Percentiles rank a stretch among this genome's conserved stretches.
Conservation (phyloP, 92 coral and sea anemone genomes). For the Paramuricea clavata region DNA sequence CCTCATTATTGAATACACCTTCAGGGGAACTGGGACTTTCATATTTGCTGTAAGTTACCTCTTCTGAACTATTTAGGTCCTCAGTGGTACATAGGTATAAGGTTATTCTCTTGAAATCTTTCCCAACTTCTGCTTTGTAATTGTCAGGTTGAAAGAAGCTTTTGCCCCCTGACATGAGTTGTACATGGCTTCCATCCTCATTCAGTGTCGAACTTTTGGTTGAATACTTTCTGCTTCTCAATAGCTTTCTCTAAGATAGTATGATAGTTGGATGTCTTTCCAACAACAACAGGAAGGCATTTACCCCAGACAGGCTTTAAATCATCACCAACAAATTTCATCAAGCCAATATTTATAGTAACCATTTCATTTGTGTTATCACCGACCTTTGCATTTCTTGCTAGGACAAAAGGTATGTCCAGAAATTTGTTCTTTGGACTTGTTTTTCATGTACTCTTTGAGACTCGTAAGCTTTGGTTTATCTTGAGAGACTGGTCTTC, state of each 20-base stretch:
- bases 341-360: not conserved
- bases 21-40: not conserved
- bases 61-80: constrained; percentile 12
- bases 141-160: not conserved
- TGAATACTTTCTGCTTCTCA: not conserved
- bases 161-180: constrained; percentile 6
- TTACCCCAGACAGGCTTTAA: not conserved
- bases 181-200: constrained; percentile 24
- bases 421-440: not conserved
- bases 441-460: not conserved
- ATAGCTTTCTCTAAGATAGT: constrained; percentile 11
- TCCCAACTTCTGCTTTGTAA: constrained; percentile 16
- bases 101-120: constrained; percentile 19
- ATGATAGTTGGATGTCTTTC: not conserved
- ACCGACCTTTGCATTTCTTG: not conserved
- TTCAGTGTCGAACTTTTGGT: constrained; percentile 1
- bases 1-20: not conserved
- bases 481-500: not conserved
- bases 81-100: constrained; percentile 8
- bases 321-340: not conserved
- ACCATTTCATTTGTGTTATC: not conserved
- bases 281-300: not conserved
- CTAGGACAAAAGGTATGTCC: constrained; percentile 6
- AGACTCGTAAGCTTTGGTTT: not conserved
- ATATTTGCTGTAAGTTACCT: not conserved